These are phyloP conservation scores for Heliconius ismenius DNA, from an alignment of 2,888 invertebrate genomes.

Conservation along the genomic window DNA sequence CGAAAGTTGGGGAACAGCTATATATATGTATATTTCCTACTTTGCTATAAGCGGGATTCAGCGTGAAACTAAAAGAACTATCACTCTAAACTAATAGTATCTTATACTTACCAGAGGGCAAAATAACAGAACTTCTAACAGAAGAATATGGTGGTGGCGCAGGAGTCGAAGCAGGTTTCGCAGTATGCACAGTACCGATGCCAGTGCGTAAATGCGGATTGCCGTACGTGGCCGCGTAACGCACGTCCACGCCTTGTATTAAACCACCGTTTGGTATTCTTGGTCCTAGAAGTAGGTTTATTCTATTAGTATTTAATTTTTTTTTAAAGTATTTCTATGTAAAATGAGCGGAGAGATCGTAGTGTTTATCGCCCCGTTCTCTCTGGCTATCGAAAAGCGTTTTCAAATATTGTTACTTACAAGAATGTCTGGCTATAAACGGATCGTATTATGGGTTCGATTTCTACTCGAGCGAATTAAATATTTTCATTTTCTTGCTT, in stretches of 20 bases:
- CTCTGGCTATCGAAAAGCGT: no score
- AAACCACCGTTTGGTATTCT: conserved; percentile 72
- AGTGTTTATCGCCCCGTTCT: no score
- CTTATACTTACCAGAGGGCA: conserved; percentile 67
- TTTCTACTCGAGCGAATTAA: no score
- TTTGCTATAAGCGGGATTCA: no score
- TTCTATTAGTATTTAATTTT: neutral
- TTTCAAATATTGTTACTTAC: no score
- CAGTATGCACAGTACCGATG: conserved; percentile 83
- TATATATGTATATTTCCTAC: no score
- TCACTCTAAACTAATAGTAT: neutral
- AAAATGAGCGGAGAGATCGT: no score
- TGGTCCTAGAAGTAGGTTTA: conserved; percentile 35
- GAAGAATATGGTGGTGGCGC: conserved; percentile 89
- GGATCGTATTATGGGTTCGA: no score
- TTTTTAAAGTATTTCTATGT: neutral
- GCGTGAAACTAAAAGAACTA: no score
- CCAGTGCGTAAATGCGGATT: conserved; percentile 92
- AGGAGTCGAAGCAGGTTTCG: conserved; percentile 89
- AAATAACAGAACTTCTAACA: conserved; percentile 72
- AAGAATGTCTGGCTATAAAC: no score
- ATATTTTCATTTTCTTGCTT: no score
- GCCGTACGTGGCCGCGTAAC: conserved; percentile 94
- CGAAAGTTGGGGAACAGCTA: no score
- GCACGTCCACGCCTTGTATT: conserved; percentile 86